Evolutionary conservation across 2,797 vertebrate species (phyloP).

Genomic region (Intellagama lesueurii): DNA sequence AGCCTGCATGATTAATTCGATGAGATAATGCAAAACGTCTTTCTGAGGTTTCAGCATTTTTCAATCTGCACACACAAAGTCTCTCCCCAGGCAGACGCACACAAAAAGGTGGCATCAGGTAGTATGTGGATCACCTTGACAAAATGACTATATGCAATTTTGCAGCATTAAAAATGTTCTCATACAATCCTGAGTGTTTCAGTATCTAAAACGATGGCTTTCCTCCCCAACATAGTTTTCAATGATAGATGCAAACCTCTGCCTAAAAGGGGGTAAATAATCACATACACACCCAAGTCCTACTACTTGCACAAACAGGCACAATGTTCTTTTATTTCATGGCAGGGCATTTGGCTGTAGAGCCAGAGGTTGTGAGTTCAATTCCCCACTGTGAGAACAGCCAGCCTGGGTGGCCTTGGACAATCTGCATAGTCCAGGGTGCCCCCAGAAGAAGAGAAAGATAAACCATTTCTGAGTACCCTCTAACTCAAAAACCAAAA

Average conservation of each 20-base stretch:
- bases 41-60: conserved; percentile 11
- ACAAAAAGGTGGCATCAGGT: neutral
- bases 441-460: too few species aligned
- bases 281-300: conserved; percentile 26
- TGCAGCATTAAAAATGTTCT: conserved; percentile 40
- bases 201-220: conserved; percentile 35
- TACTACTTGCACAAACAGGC: conserved; percentile 40
- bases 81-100: neutral
- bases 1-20: neutral
- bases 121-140: conserved; percentile 36
- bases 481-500: too few species aligned
- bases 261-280: conserved; percentile 35
- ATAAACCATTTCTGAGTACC: too few species aligned
- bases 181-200: neutral
- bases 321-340: conserved; percentile 55
- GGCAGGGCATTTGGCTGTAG: conserved; percentile 38
- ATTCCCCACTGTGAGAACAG: too few species aligned
- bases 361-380: too few species aligned
- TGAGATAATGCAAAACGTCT: neutral
- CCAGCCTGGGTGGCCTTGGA: too few species aligned
- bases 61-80: accelerated
- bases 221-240: accelerated
- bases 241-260: conserved; percentile 41
- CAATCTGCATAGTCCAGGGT: too few species aligned
- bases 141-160: conserved; percentile 35